These are phyloP conservation scores for Mormyrus lacerda DNA, from an alignment of 2,113 vertebrate genomes.

Conservation along the genomic window DNA sequence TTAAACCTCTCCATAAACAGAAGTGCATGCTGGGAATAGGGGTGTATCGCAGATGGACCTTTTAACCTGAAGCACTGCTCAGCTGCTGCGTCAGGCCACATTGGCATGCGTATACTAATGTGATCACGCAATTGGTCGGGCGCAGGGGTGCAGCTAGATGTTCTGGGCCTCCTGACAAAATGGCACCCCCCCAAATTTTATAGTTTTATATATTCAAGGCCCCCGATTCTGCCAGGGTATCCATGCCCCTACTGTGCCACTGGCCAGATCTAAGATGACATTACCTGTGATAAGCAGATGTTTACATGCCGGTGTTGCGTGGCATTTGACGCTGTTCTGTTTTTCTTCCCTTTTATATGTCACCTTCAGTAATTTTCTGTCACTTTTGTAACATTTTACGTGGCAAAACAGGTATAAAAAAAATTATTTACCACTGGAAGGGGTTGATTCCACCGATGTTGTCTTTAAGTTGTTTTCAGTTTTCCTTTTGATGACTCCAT, in stretches of 20 bases:
- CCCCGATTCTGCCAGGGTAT: not conserved
- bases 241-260: not conserved
- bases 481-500: not conserved
- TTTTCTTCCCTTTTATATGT: not conserved
- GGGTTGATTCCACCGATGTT: not conserved
- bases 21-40: not conserved
- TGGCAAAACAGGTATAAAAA: not conserved
- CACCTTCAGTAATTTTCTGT: not conserved
- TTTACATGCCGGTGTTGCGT: not conserved
- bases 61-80: not conserved
- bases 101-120: not conserved
- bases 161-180: not conserved
- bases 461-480: not conserved
- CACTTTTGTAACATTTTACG: not conserved
- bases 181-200: not conserved
- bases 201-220: not conserved
- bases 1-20: not conserved
- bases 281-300: not conserved
- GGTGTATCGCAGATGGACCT: not conserved
- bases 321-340: not conserved
- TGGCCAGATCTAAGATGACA: not conserved
- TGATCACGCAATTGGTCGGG: not conserved
- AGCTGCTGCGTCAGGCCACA: not conserved
- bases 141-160: not conserved
- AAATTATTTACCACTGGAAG: not conserved